Conservation (phyloP, 2,113 vertebrate genomes). For the Corythoichthys haematopterus region DNA sequence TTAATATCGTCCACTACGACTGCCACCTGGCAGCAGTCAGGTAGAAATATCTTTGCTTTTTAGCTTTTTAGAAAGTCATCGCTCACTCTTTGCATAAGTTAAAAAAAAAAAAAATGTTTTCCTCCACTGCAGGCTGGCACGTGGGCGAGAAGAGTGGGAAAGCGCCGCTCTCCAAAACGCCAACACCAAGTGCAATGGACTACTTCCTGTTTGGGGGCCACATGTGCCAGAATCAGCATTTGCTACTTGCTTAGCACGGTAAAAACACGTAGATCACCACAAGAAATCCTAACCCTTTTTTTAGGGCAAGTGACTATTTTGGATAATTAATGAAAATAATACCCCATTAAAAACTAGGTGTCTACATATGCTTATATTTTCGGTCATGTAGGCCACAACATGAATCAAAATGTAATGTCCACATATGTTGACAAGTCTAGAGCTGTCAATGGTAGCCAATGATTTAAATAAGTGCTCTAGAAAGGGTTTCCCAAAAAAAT, state of each 20-base stretch:
- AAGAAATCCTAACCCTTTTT: background rate
- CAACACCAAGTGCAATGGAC: constrained; percentile 98
- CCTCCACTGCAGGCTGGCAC: constrained; percentile 76
- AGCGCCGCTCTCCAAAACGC: constrained; percentile 96
- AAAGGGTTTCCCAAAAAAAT: no score
- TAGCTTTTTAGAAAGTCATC: background rate
- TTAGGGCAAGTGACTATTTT: no score
- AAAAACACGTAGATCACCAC: background rate
- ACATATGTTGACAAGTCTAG: no score
- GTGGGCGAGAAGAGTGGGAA: constrained; percentile 96
- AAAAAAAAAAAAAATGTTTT: background rate
- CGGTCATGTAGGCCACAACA: no score
- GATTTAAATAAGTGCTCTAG: no score
- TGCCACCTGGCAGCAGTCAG: constrained; percentile 95
- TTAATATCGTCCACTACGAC: constrained; percentile 99
- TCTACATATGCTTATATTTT: no score
- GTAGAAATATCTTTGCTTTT: constrained; percentile 54
- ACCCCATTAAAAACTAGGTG: no score
- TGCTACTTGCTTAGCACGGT: constrained; percentile 96
- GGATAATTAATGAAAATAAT: no score
- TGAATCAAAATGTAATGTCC: no score
- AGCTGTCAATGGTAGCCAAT: no score
- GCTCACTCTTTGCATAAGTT: background rate
- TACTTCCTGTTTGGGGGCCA: constrained; percentile 96
- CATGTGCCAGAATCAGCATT: constrained; percentile 98